Conservation (phyloP, 2,888 invertebrate species). For the Blomia tropicalis region DNA sequence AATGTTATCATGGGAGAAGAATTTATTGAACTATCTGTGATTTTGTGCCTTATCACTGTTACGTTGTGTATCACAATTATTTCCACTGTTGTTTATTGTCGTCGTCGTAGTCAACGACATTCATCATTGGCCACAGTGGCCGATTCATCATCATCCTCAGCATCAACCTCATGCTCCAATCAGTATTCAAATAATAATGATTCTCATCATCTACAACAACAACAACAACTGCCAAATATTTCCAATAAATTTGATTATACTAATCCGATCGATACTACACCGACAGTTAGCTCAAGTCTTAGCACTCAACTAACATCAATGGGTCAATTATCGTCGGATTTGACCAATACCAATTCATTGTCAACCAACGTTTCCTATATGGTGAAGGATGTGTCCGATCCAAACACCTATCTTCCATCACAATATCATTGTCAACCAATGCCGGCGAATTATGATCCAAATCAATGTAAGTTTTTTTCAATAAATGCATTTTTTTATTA, state of each 20-base stretch:
- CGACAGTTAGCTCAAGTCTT: not conserved
- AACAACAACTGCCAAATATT: not conserved
- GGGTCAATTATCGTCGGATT: not conserved
- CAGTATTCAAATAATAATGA: not conserved
- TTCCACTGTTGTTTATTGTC: conserved; percentile 20
- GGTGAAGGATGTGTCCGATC: not conserved
- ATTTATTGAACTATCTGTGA: conserved; percentile 18
- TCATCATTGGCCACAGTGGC: not conserved
- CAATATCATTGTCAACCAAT: not conserved
- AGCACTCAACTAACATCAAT: not conserved
- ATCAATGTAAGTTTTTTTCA: not conserved
- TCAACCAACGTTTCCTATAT: not conserved
- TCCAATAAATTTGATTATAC: not conserved
- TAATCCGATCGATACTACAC: not conserved
- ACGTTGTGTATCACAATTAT: not conserved
- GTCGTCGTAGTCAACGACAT: not conserved
- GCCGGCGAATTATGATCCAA: not conserved
- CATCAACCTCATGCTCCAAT: no score
- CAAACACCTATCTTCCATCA: no score
- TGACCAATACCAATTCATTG: not conserved
- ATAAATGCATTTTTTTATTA: not conserved
- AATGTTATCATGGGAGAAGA: conserved; percentile 14
- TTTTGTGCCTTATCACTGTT: conserved; percentile 7
- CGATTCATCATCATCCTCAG: not conserved
- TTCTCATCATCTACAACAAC: not conserved